These are phyloP conservation scores for Sminthurinus aureus DNA, from an alignment of 2,888 invertebrate species.

Conservation along the genomic window DNA sequence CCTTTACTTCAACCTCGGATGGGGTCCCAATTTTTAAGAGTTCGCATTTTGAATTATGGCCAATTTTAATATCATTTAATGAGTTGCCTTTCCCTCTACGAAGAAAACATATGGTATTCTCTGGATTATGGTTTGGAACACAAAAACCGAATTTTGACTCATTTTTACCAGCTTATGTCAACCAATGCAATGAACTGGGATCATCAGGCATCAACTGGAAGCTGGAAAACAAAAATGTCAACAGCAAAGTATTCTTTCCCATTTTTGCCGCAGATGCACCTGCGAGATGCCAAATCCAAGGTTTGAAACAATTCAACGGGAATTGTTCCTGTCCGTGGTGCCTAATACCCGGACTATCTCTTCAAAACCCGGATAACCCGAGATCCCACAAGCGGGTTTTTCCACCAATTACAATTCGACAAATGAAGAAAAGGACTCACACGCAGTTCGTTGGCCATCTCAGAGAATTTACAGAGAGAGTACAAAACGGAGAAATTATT, in stretches of 20 bases:
- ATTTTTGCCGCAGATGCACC: slow-evolving; percentile 34
- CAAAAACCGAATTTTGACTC: slow-evolving; percentile 39
- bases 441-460: neutral
- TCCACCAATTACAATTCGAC: neutral
- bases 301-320: slow-evolving; percentile 43
- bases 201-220: slow-evolving; percentile 7
- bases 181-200: neutral
- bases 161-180: slow-evolving; percentile 25
- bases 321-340: slow-evolving; percentile 41
- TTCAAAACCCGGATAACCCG: neutral
- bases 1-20: slow-evolving; percentile 41
- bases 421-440: neutral
- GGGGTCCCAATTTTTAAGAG: slow-evolving; percentile 47
- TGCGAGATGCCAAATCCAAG: slow-evolving; percentile 39
- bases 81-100: slow-evolving; percentile 36
- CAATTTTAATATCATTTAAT: slow-evolving; percentile 38
- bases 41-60: slow-evolving; percentile 43
- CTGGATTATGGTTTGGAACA: slow-evolving; percentile 38
- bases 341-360: neutral
- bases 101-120: slow-evolving; percentile 9
- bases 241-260: slow-evolving; percentile 17
- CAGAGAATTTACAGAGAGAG: no score
- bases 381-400: neutral
- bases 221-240: neutral
- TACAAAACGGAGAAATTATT: no score